A percentile compares a stretch with the other conserved stretches of the same genome.
These are phyloP conservation scores for Gopherus flavomarginatus DNA, from an alignment of 2,113 vertebrate species.

Conservation along the genomic window DNA sequence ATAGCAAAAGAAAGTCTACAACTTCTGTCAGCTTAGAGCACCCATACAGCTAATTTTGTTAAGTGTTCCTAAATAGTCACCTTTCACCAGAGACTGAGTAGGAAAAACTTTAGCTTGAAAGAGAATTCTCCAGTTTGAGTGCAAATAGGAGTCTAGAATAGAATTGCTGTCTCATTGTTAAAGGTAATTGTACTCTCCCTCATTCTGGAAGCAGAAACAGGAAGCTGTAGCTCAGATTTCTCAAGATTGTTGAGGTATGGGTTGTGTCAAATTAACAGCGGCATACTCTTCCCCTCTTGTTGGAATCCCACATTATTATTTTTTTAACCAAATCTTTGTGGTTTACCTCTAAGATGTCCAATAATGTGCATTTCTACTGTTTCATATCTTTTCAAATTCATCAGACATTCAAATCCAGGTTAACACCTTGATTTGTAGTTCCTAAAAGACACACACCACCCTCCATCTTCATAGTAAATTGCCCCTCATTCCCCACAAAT, in stretches of 20 bases:
- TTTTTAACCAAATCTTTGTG: not conserved
- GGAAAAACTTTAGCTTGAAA: not conserved
- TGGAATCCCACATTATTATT: not conserved
- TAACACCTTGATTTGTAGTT: not conserved
- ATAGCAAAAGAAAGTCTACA: too few species aligned
- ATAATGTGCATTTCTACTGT: not conserved
- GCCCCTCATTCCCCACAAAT: not conserved
- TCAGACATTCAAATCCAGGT: not conserved
- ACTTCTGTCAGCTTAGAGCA: not conserved
- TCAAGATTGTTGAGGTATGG: not conserved
- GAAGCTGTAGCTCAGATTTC: not conserved
- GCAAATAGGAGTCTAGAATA: not conserved
- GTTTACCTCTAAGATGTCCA: not conserved
- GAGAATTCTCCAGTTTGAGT: not conserved
- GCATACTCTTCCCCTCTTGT: not conserved
- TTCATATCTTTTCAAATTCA: not conserved
- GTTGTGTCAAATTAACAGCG: not conserved
- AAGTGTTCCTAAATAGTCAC: not conserved
- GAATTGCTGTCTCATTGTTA: not conserved
- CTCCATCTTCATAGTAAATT: not conserved
- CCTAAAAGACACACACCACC: not conserved
- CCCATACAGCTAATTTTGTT: not conserved
- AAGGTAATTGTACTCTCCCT: not conserved
- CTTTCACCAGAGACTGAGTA: not conserved
- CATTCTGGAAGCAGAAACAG: not conserved